phyloP scores from a whole-genome alignment of 1,140 invertebrate genomes.

The Helicoverpa armigera region DNA sequence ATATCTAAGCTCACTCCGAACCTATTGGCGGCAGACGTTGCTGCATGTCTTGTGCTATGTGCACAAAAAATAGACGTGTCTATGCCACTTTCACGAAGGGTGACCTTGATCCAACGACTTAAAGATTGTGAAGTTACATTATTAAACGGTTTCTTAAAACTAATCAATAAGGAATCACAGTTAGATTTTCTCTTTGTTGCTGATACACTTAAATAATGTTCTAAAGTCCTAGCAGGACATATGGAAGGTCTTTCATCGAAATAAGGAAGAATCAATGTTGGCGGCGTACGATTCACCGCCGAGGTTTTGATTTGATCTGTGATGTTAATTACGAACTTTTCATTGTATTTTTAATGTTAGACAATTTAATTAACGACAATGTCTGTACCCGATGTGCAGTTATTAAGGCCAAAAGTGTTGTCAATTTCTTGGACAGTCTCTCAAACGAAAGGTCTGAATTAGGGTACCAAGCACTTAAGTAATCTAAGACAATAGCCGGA shows the following conservation, averaged over 20 bases:
- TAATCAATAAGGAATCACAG: slow-evolving; percentile 25
- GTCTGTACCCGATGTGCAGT: slow-evolving; percentile 62
- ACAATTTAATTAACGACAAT: slow-evolving; percentile 53
- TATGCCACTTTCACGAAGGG: slow-evolving; percentile 56
- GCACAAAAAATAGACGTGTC: slow-evolving; percentile 56
- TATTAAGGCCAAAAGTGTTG: slow-evolving; percentile 58
- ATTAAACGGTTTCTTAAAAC: slow-evolving; percentile 44
- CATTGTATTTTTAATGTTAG: slow-evolving; percentile 35
- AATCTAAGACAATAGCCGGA: slow-evolving; percentile 32
- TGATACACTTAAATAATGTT: neutral
- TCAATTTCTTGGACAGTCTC: slow-evolving; percentile 30
- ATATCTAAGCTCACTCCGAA: slow-evolving; percentile 58
- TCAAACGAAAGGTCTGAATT: slow-evolving; percentile 48
- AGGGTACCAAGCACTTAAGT: slow-evolving; percentile 37
- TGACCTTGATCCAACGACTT: slow-evolving; percentile 66
- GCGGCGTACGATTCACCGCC: slow-evolving; percentile 27
- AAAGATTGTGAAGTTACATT: slow-evolving; percentile 58
- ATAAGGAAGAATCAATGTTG: slow-evolving; percentile 47
- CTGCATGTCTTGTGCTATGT: slow-evolving; percentile 63
- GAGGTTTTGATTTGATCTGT: slow-evolving; percentile 57
- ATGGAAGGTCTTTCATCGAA: slow-evolving; percentile 46
- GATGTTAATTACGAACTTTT: slow-evolving; percentile 45
- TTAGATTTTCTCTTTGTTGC: neutral
- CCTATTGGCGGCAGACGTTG: slow-evolving; percentile 55
- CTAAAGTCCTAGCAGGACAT: slow-evolving; percentile 5